Evolutionary conservation across 2,113 vertebrate genomes (phyloP).

Genomic region (Calyptommatus sinebrachiatus): DNA sequence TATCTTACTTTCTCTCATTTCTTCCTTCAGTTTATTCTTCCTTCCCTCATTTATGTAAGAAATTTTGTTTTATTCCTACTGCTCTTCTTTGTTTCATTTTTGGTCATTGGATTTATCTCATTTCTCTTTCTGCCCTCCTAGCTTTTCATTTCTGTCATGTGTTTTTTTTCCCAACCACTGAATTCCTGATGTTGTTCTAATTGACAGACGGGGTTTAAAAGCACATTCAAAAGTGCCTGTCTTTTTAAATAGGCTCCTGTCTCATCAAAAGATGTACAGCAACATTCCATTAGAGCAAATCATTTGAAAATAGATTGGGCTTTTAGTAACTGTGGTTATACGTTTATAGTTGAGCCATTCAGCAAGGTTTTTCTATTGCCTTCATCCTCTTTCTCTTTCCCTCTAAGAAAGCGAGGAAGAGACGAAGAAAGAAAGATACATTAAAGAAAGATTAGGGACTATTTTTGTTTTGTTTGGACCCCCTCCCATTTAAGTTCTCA

Average conservation of each 20-base stretch:
- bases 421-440: conserved; percentile 23
- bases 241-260: conserved; percentile 77
- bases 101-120: conserved; percentile 55
- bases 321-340: conserved; percentile 68
- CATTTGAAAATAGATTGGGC: conserved; percentile 75
- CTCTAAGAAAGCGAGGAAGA: not conserved
- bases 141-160: conserved; percentile 75
- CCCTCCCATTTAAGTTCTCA: conserved; percentile 17
- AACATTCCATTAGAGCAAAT: conserved; percentile 78
- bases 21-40: conserved; percentile 32
- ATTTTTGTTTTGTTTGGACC: conserved; percentile 40
- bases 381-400: conserved; percentile 31
- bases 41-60: not conserved
- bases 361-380: conserved; percentile 41
- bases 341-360: conserved; percentile 62
- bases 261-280: conserved; percentile 76
- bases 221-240: conserved; percentile 73
- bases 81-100: conserved; percentile 19
- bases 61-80: not conserved
- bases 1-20: not conserved
- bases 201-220: conserved; percentile 77
- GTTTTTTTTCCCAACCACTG: conserved; percentile 67
- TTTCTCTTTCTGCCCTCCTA: conserved; percentile 63
- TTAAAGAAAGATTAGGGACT: conserved; percentile 47
- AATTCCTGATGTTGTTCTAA: conserved; percentile 74